Base-by-base conservation (phyloP, 2,888 invertebrate genomes). In the Hypomecis punctinalis region DNA sequence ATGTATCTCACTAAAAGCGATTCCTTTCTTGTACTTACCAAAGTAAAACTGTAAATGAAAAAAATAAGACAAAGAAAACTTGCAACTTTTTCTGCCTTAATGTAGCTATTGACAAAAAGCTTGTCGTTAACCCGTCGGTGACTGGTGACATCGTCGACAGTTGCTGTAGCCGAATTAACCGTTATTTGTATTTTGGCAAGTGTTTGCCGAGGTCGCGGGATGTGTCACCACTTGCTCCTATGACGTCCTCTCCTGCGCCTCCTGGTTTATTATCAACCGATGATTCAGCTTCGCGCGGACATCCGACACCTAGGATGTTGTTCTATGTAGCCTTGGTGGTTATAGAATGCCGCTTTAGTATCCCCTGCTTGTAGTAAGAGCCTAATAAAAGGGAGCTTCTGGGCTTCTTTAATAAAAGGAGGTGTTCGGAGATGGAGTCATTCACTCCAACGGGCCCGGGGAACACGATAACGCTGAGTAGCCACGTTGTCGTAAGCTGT, bases 101-200 rank as follows among this genome's bases (percentile, higher is more conserved):
- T 8, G 37, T 51, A 6, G 8, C 5, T 13, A 11, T 8, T 10
- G 37, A 13, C 13, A 37, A 33, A 37, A 8, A 51, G 49, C 8
- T 51, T 8, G 23, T 52, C 52, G 56, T 52, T 57, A 46, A 56
- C 9, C 35, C 8, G 55, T 6, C 49, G 49, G 10, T 1, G 43
- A 43, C 10, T 36, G 62, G 68, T 58, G 58, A 61, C 68, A 67
- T 52, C 63, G 61, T 68, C 63, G 67, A 72, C 74, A 73, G 70
- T 74, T 69, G 70, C 70, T 67, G 72, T 68, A 73, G 66, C 75
- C 66, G 71, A 80, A 78, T 81, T 76, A 80, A 78, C 80, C 69
- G 75, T 68, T 70, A 64, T 63, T 71, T 61, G 68, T 67, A 69
- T 77, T 77, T 82, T 81, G 82, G 79, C 81, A 78, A 81, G 80